Percentiles rank a stretch among this genome's conserved stretches.
phyloP scores from a whole-genome alignment of 1,140 invertebrate genomes.

The Helicoverpa armigera region DNA sequence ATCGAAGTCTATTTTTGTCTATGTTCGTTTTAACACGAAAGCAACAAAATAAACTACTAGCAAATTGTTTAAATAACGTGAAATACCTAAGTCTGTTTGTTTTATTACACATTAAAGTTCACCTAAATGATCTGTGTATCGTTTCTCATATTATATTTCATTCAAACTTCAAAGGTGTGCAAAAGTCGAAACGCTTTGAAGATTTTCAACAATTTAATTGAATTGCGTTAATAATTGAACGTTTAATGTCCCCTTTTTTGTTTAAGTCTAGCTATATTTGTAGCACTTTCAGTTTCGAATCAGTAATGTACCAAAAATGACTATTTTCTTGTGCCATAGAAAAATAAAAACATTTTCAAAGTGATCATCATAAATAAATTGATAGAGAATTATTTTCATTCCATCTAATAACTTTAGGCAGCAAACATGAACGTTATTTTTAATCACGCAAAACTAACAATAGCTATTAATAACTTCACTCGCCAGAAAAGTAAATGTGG shows the following conservation, averaged over 20 bases:
- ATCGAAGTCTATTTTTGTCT: no score
- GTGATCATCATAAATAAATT: no score
- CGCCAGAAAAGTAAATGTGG: not conserved
- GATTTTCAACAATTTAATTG: conserved; percentile 32
- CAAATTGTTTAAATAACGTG: not conserved
- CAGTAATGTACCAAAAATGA: no score
- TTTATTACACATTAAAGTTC: conserved; percentile 33
- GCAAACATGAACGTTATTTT: not conserved
- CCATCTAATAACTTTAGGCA: not conserved
- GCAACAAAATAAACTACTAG: not conserved
- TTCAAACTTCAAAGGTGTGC: conserved; percentile 39
- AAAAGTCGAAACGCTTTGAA: conserved; percentile 9
- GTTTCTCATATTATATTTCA: not conserved
- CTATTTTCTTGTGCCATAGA: no score
- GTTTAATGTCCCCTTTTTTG: conserved; percentile 22
- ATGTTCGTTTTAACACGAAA: no score
- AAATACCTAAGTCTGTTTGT: not conserved
- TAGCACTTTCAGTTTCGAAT: no score
- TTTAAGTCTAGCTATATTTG: not conserved
- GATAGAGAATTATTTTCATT: no score
- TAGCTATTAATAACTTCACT: not conserved
- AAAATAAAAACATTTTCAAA: no score
- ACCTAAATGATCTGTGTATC: conserved; percentile 15
- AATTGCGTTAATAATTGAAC: conserved; percentile 27
- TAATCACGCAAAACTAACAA: not conserved